Percentiles rank a stretch among this genome's conserved stretches.
These are phyloP conservation scores for Leucophenga maculata DNA, from an alignment of 2,888 invertebrate genomes.

Conservation along the genomic window DNA sequence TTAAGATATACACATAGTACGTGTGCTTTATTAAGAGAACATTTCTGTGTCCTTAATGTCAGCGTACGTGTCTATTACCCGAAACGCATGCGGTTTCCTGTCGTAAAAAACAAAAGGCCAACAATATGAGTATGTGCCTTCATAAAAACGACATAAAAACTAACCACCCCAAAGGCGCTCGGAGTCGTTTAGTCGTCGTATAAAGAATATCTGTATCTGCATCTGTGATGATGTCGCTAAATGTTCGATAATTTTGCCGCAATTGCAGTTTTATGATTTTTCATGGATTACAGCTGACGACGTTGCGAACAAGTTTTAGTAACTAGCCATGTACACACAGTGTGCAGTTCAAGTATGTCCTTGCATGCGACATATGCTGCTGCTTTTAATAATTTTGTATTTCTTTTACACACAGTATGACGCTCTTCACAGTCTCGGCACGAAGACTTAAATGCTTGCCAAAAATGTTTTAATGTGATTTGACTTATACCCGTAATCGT, in stretches of 20 bases:
- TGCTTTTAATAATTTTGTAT: conserved; percentile 57
- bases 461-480: conserved; percentile 25
- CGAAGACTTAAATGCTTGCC: conserved; percentile 39
- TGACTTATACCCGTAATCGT: background rate
- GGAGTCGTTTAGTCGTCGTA: background rate
- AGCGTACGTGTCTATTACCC: conserved; percentile 54
- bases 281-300: conserved; percentile 46
- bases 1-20: too few species aligned
- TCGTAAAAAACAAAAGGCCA: conserved; percentile 18
- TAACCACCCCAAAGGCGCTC: background rate
- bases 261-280: conserved; percentile 62
- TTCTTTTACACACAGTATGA: conserved; percentile 52
- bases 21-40: conserved; percentile 41
- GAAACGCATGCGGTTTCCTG: background rate
- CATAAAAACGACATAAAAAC: conserved; percentile 18
- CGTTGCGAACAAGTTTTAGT: conserved; percentile 48
- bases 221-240: conserved; percentile 42
- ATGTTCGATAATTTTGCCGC: conserved; percentile 64
- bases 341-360: conserved; percentile 16
- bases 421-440: conserved; percentile 50
- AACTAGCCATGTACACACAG: conserved; percentile 37
- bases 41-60: conserved; percentile 58
- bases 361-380: conserved; percentile 50
- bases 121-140: background rate
- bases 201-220: too few species aligned